A percentile compares a stretch with the other conserved stretches of the same genome.
Evolutionary conservation across 2,797 vertebrate species (phyloP).

Genomic region (Channallabes apus): DNA sequence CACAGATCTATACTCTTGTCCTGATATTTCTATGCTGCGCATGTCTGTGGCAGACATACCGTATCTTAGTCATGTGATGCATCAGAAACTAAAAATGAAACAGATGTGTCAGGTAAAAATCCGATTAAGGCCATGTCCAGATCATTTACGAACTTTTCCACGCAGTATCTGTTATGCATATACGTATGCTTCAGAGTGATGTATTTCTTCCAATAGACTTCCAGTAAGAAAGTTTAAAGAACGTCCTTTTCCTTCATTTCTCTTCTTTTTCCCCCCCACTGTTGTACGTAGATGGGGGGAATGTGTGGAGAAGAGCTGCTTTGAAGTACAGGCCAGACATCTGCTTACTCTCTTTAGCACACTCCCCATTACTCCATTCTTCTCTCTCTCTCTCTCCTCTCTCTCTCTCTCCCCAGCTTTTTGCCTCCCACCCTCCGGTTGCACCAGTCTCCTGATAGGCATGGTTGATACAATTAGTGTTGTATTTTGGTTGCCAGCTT

Average conservation of each 20-base stretch:
- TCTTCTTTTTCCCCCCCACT: slow-evolving; percentile 35
- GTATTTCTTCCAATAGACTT: neutral
- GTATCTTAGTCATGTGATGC: neutral
- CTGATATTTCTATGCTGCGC: neutral
- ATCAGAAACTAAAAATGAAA: neutral
- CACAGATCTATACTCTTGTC: neutral
- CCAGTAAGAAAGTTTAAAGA: slow-evolving; percentile 55
- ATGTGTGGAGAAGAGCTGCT: slow-evolving; percentile 63
- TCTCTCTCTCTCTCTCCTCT: slow-evolving; percentile 53
- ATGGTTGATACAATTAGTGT: slow-evolving; percentile 36
- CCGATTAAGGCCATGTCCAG: slow-evolving; percentile 25
- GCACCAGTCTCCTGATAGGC: slow-evolving; percentile 49
- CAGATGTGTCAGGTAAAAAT: slow-evolving; percentile 22
- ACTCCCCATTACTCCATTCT: slow-evolving; percentile 1
- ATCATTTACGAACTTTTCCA: slow-evolving; percentile 11
- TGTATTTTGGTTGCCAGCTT: slow-evolving; percentile 56
- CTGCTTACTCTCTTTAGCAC: slow-evolving; percentile 64
- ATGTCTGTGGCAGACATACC: neutral
- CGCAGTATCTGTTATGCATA: slow-evolving; percentile 8
- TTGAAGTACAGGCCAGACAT: slow-evolving; percentile 79
- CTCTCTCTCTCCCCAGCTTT: slow-evolving; percentile 18
- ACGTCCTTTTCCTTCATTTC: slow-evolving; percentile 48
- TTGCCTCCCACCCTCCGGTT: neutral
- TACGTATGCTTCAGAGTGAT: slow-evolving; percentile 18
- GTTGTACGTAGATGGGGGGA: slow-evolving; percentile 51